Percentiles rank a stretch among this genome's conserved stretches.
phyloP scores from a whole-genome alignment of 2,797 vertebrate species.

The Otolemur crassicaudatus region DNA sequence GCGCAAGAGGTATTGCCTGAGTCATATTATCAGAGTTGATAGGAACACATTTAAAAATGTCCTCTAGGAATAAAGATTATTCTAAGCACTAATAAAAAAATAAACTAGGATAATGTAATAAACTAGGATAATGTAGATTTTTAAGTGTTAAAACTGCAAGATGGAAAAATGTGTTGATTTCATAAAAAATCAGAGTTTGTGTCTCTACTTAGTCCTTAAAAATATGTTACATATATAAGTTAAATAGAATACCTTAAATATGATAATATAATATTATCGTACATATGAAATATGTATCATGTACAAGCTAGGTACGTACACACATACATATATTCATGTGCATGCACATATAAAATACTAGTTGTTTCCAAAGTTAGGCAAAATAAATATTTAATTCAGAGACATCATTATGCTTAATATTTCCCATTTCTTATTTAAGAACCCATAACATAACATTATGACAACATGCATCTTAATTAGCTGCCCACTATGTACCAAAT shows the following conservation, averaged over 20 bases:
- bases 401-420: background rate
- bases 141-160: background rate
- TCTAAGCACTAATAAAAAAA: constrained; percentile 19
- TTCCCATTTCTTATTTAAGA: background rate
- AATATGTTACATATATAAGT: background rate
- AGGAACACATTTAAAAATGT: background rate
- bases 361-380: background rate
- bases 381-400: background rate
- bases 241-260: background rate
- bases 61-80: constrained; percentile 5
- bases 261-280: background rate
- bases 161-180: background rate
- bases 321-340: background rate
- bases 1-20: background rate
- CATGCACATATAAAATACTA: background rate
- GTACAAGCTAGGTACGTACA: background rate
- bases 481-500: background rate
- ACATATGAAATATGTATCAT: background rate
- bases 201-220: background rate
- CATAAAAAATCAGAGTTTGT: background rate
- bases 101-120: background rate
- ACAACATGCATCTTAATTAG: background rate
- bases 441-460: background rate
- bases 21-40: constrained; percentile 4
- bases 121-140: background rate